phyloP scores from a whole-genome alignment of 1,140 invertebrate species.

The Heliconius melpomene region DNA sequence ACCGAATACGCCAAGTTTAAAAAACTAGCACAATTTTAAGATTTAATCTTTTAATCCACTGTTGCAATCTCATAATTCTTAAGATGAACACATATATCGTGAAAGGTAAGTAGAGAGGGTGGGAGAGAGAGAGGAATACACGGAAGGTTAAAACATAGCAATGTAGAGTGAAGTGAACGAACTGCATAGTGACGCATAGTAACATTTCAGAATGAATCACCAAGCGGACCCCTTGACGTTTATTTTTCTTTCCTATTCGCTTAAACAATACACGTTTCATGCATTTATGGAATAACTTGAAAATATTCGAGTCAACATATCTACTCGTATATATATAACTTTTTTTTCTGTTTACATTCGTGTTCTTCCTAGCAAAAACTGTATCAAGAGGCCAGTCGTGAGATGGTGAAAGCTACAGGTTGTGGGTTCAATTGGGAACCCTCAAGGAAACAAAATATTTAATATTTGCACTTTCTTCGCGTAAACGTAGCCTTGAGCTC shows the following conservation, averaged over 20 bases:
- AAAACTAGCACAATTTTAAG: background rate
- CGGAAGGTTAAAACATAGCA: conserved; percentile 26
- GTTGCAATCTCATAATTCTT: conserved; percentile 18
- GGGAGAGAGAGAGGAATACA: background rate
- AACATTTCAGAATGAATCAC: conserved; percentile 32
- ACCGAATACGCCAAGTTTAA: too few relatives aligned
- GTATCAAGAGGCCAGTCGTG: background rate
- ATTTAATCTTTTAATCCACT: conserved; percentile 6
- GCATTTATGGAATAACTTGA: conserved; percentile 27
- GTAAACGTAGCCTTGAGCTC: too few relatives aligned
- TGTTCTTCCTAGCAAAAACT: background rate
- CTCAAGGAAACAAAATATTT: too few relatives aligned
- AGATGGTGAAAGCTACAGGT: too few relatives aligned
- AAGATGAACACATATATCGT: conserved; percentile 24
- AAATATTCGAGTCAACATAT: conserved; percentile 13
- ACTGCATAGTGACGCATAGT: conserved; percentile 34
- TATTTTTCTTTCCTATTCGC: conserved; percentile 32
- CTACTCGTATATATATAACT: background rate
- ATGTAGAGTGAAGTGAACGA: conserved; percentile 34
- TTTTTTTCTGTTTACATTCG: background rate
- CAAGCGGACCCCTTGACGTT: conserved; percentile 22
- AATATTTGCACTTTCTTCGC: too few relatives aligned
- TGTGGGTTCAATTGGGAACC: too few relatives aligned
- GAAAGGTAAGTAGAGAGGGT: conserved; percentile 16
- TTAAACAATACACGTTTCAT: conserved; percentile 23